These are phyloP conservation scores for Plagiodera versicolora DNA, from an alignment of 2,888 invertebrate species.

Conservation along the genomic window DNA sequence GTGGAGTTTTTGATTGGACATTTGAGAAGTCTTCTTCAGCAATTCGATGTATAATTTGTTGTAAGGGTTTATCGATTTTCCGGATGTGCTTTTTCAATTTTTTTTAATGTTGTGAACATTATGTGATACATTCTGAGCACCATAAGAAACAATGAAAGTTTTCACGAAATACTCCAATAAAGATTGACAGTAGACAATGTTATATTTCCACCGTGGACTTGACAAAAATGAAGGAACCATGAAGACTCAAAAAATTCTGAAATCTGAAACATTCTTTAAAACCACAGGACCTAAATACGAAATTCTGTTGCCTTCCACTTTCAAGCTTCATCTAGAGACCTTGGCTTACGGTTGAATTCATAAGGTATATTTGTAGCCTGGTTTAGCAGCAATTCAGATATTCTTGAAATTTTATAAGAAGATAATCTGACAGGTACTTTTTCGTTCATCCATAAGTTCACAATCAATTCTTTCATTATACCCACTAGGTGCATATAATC, in stretches of 20 bases:
- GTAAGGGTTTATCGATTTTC: constrained; percentile 7
- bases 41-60: constrained; percentile 7
- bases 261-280: not conserved
- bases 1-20: not conserved
- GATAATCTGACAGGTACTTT: constrained; percentile 1
- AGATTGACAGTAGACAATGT: not conserved
- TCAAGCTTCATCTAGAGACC: not conserved
- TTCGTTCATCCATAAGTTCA: constrained; percentile 7
- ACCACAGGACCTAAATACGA: constrained; percentile 24
- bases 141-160: constrained; percentile 27
- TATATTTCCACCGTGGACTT: not conserved
- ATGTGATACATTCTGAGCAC: constrained; percentile 26
- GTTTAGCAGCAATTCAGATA: constrained; percentile 8
- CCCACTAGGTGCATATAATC: constrained; percentile 25
- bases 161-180: constrained; percentile 21
- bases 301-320: constrained; percentile 28
- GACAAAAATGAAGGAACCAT: not conserved
- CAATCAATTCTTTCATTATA: constrained; percentile 6
- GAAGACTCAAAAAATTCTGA: not conserved
- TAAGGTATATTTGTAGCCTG: constrained; percentile 4
- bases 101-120: constrained; percentile 18
- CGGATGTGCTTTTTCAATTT: not conserved
- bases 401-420: not conserved
- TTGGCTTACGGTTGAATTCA: constrained; percentile 20
- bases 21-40: constrained; percentile 6